These are phyloP conservation scores for Catharus bicknelli DNA, from an alignment of 2,113 vertebrate species.

Conservation along the genomic window DNA sequence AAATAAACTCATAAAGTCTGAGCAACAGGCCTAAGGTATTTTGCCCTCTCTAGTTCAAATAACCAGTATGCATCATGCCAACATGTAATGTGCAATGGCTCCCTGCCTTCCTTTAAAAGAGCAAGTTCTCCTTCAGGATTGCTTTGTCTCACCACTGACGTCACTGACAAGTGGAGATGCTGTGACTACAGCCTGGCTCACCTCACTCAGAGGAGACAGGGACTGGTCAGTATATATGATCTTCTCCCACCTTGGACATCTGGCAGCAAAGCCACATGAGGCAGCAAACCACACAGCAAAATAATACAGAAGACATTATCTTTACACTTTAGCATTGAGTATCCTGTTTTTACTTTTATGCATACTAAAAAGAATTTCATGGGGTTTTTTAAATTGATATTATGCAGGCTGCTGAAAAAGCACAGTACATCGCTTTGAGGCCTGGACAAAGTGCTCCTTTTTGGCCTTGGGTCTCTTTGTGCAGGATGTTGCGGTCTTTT, in stretches of 20 bases:
- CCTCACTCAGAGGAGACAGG: neutral
- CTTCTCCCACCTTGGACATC: neutral
- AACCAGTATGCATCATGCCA: neutral
- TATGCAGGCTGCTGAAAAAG: neutral
- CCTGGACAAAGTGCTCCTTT: neutral
- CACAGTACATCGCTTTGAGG: neutral
- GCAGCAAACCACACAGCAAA: neutral
- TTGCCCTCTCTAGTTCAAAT: neutral
- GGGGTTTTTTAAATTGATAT: neutral
- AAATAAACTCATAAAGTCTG: neutral
- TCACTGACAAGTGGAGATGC: neutral
- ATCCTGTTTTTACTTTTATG: neutral
- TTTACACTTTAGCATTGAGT: neutral
- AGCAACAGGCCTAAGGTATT: neutral
- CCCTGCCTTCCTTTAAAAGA: neutral
- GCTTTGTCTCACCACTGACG: neutral
- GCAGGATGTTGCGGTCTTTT: neutral
- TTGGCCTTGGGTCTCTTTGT: neutral
- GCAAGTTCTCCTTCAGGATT: neutral
- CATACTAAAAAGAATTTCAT: neutral
- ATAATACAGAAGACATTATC: neutral
- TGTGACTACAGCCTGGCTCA: neutral
- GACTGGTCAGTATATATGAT: accelerated
- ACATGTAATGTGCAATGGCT: neutral
- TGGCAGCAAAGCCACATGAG: neutral